Evolutionary conservation across 2,888 invertebrate genomes (phyloP).

Genomic region (Luffia ferchaultella): DNA sequence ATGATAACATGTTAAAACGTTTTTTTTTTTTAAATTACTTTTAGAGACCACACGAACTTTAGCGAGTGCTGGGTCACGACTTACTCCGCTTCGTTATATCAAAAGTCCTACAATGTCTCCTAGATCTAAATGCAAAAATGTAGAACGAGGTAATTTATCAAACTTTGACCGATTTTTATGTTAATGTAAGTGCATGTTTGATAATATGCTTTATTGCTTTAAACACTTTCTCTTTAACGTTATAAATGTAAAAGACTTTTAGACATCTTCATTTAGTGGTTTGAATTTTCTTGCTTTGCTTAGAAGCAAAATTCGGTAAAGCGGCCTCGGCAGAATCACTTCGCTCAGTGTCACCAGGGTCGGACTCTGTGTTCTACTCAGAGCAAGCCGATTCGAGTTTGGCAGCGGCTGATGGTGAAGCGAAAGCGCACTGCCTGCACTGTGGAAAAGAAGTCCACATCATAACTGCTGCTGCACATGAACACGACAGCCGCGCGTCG

Average conservation of each 20-base stretch:
- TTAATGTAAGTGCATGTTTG: neutral
- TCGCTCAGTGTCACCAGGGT: conserved; percentile 89
- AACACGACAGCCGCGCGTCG: conserved; percentile 47
- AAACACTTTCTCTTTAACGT: conserved; percentile 10
- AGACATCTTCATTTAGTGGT: neutral
- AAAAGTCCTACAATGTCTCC: conserved; percentile 62
- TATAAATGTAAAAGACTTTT: neutral
- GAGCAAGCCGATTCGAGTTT: conserved; percentile 71
- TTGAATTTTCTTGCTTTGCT: neutral
- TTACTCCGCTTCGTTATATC: conserved; percentile 52
- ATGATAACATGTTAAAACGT: neutral
- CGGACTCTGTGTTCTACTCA: conserved; percentile 90
- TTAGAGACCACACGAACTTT: conserved; percentile 50
- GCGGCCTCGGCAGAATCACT: conserved; percentile 87
- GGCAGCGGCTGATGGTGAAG: conserved; percentile 61
- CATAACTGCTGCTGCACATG: conserved; percentile 53
- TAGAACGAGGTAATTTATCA: conserved; percentile 34
- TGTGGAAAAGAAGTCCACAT: conserved; percentile 84
- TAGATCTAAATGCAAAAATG: conserved; percentile 48
- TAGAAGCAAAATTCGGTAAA: conserved; percentile 68
- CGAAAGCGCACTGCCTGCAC: conserved; percentile 77
- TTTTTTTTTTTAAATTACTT: neutral
- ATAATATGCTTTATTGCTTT: conserved; percentile 6
- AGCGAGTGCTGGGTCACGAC: conserved; percentile 52
- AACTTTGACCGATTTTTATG: too few species aligned